These are phyloP conservation scores for Piaya cayana DNA, from an alignment of 2,113 vertebrate genomes.

Conservation along the genomic window DNA sequence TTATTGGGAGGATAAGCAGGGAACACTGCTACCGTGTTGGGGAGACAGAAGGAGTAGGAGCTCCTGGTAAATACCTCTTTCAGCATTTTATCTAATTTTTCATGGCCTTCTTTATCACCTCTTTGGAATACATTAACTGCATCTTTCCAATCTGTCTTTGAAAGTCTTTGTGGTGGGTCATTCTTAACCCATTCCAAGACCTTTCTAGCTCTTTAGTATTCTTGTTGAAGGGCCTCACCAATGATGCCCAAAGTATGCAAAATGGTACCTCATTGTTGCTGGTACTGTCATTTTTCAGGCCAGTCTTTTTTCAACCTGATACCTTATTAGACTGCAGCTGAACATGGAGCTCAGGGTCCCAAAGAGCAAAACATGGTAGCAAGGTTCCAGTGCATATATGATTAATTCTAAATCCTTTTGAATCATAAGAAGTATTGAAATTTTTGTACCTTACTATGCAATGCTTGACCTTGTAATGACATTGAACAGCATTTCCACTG, in stretches of 20 bases:
- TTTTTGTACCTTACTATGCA: background rate
- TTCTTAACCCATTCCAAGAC: background rate
- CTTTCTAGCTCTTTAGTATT: background rate
- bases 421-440: background rate
- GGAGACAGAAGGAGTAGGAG: background rate
- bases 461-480: background rate
- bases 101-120: accelerated
- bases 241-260: background rate
- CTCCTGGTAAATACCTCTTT: background rate
- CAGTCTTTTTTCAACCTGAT: background rate
- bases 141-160: background rate
- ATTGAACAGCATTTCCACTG: background rate
- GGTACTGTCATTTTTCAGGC: background rate
- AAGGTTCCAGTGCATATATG: background rate
- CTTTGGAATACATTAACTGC: background rate
- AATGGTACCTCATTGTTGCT: background rate
- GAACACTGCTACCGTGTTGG: background rate
- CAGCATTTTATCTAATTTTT: background rate
- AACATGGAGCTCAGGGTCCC: background rate
- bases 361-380: background rate
- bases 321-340: background rate
- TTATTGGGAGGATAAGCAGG: accelerated
- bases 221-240: background rate
- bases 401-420: background rate
- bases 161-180: background rate